Percentiles rank a stretch among this genome's conserved stretches.
Evolutionary conservation across 2,888 invertebrate genomes (phyloP).

Genomic region (Malachius bipustulatus): DNA sequence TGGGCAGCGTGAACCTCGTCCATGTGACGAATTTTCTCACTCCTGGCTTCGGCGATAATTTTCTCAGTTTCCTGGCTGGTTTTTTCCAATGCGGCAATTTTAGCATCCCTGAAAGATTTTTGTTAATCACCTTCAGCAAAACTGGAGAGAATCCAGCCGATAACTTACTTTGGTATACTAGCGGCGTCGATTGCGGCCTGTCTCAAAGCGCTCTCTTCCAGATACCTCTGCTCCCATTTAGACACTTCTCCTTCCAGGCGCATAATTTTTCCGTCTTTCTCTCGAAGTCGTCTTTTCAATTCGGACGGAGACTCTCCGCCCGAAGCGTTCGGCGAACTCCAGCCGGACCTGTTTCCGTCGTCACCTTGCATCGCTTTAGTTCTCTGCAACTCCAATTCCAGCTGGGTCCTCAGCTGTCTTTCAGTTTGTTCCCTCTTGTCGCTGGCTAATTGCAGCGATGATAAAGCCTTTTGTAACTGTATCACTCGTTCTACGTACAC

Average conservation of each 20-base stretch:
- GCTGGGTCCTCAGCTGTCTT: conserved; percentile 68
- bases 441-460: conserved; percentile 69
- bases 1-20: conserved; percentile 78
- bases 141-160: neutral
- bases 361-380: conserved; percentile 31
- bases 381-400: conserved; percentile 72
- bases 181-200: conserved; percentile 76
- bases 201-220: conserved; percentile 67
- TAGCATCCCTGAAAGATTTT: conserved; percentile 53
- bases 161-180: conserved; percentile 53
- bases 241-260: conserved; percentile 67
- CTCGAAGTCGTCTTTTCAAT: conserved; percentile 50
- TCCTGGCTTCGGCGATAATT: conserved; percentile 73
- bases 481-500: conserved; percentile 74
- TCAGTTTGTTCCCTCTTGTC: conserved; percentile 79
- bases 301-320: conserved; percentile 47
- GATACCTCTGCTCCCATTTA: conserved; percentile 76
- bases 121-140: neutral
- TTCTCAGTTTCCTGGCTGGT: conserved; percentile 75
- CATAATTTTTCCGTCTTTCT: conserved; percentile 60
- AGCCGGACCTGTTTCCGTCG: conserved; percentile 26
- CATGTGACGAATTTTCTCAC: conserved; percentile 79
- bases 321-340: conserved; percentile 33
- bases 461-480: conserved; percentile 70
- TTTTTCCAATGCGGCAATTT: conserved; percentile 73